phyloP scores from a whole-genome alignment of 2,113 vertebrate genomes.

The Misgurnus anguillicaudatus region DNA sequence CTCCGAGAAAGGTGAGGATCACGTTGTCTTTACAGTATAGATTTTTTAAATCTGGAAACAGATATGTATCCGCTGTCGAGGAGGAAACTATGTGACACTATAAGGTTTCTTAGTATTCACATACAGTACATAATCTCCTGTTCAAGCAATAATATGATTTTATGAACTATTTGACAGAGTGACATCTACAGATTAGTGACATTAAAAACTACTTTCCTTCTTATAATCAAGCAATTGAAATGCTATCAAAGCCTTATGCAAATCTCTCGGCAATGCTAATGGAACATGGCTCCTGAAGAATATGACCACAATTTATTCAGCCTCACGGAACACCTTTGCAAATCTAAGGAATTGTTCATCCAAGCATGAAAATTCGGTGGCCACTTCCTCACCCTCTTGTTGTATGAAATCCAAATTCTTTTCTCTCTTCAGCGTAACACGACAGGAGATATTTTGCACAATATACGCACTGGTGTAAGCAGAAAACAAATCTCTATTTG shows the following conservation, averaged over 20 bases:
- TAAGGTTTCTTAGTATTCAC: neutral
- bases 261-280: slow-evolving; percentile 26
- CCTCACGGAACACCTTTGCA: neutral
- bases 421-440: neutral
- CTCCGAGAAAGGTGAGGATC: neutral
- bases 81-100: neutral
- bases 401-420: neutral
- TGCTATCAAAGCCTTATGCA: slow-evolving; percentile 15
- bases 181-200: neutral
- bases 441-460: neutral
- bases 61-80: neutral
- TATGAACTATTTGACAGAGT: neutral
- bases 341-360: neutral
- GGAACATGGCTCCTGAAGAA: slow-evolving; percentile 16
- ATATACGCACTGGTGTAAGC: no score
- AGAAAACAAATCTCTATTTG: no score
- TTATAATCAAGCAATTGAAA: slow-evolving; percentile 20
- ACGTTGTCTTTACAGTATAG: neutral
- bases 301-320: slow-evolving; percentile 24
- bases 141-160: neutral
- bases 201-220: neutral
- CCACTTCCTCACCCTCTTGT: neutral
- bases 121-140: neutral
- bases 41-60: neutral
- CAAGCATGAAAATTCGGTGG: neutral